Evolutionary conservation across 2,113 vertebrate genomes (phyloP).

Genomic region (Leptobrachium ailaonicum): DNA sequence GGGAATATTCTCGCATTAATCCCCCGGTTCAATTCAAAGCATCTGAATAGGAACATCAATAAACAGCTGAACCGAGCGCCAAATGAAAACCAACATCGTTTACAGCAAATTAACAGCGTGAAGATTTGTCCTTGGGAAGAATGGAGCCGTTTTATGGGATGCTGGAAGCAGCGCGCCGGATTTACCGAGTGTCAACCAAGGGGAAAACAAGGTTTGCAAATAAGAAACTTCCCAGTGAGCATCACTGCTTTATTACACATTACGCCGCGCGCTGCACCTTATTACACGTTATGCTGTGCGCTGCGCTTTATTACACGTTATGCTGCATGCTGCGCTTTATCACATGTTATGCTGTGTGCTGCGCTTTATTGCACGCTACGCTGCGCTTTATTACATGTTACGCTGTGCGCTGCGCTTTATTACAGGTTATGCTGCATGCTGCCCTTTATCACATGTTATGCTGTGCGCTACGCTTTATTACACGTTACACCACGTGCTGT

Average conservation of each 20-base stretch:
- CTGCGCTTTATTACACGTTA: too few relatives aligned
- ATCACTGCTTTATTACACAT: neutral
- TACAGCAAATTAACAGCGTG: neutral
- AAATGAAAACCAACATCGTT: neutral
- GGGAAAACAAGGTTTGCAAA: neutral
- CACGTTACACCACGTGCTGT: too few relatives aligned
- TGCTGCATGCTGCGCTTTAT: too few relatives aligned
- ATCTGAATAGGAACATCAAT: neutral
- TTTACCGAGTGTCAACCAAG: neutral
- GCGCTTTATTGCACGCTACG: too few relatives aligned
- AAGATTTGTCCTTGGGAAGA: conserved; percentile 1
- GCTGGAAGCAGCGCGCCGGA: neutral
- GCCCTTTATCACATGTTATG: too few relatives aligned
- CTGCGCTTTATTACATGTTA: too few relatives aligned
- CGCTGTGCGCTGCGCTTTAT: too few relatives aligned
- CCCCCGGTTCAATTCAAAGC: conserved; percentile 1
- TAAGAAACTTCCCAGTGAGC: neutral
- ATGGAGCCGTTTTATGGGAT: neutral
- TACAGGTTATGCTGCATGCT: too few relatives aligned
- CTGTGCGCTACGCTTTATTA: too few relatives aligned
- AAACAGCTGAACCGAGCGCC: neutral
- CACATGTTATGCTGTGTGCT: too few relatives aligned
- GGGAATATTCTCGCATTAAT: neutral
- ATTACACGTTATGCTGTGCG: too few relatives aligned
- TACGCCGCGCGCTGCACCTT: too few relatives aligned